Evolutionary conservation across 1,140 invertebrate species (phyloP).

Genomic region (Drosophila littoralis): DNA sequence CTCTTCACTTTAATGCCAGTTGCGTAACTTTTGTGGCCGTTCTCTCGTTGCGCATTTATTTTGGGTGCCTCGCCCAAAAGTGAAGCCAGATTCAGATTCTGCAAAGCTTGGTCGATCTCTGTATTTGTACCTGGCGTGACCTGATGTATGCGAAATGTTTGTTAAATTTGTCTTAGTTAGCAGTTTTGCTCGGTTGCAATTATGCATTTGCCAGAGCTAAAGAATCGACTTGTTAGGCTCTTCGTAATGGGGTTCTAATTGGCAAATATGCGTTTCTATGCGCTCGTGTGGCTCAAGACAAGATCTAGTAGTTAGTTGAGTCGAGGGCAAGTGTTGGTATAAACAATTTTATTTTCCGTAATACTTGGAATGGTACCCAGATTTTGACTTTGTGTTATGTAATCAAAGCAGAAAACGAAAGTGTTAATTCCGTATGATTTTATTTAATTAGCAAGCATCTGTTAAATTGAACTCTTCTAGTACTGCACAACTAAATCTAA

Average conservation of each 20-base stretch:
- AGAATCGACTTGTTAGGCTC: constrained; percentile 56
- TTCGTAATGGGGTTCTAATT: constrained; percentile 65
- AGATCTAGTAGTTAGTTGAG: constrained; percentile 8
- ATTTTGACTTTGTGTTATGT: constrained; percentile 37
- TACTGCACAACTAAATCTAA: neutral
- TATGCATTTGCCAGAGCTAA: constrained; percentile 38
- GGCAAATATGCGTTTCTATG: constrained; percentile 50
- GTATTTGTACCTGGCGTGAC: constrained; percentile 10
- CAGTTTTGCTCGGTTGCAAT: constrained; percentile 56
- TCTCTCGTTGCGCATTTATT: constrained; percentile 1
- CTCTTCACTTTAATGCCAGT: constrained; percentile 19
- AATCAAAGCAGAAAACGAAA: constrained; percentile 61
- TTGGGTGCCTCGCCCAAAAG: constrained; percentile 35
- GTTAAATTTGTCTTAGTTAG: constrained; percentile 63
- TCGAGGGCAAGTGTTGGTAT: constrained; percentile 24
- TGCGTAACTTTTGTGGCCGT: constrained; percentile 22
- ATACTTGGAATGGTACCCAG: neutral
- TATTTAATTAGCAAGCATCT: constrained; percentile 41
- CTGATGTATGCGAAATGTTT: constrained; percentile 47
- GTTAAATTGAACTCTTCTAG: constrained; percentile 25
- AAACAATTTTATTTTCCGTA: constrained; percentile 11
- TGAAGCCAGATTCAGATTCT: constrained; percentile 12
- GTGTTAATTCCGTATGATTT: constrained; percentile 51
- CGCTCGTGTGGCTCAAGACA: constrained; percentile 21
- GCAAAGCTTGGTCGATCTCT: constrained; percentile 3